Percentiles rank a stretch among this genome's conserved stretches.
phyloP scores from a whole-genome alignment of 2,113 vertebrate species.

The Thunnus thynnus region DNA sequence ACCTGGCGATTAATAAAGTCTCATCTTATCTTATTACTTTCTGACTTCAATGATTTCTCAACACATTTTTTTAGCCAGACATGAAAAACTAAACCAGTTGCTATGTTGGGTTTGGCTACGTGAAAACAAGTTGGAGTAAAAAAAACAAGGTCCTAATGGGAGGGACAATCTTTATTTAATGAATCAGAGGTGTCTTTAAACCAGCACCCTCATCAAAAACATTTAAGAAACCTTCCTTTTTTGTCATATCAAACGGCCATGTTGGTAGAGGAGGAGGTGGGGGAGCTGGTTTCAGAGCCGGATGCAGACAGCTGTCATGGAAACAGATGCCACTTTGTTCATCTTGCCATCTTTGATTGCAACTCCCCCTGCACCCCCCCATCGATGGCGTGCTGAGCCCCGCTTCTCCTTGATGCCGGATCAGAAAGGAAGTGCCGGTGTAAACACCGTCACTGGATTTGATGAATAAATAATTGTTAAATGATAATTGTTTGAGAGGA shows the following conservation, averaged over 20 bases:
- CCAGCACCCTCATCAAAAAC: neutral
- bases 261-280: conserved; percentile 10
- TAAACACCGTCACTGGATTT: neutral
- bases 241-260: neutral
- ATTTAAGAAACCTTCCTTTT: neutral
- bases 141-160: neutral
- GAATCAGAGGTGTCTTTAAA: conserved; percentile 4
- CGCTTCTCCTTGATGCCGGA: conserved; percentile 6
- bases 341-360: conserved; percentile 14
- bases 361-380: conserved; percentile 2
- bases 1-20: no score
- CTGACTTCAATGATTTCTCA: no score
- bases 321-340: conserved; percentile 57
- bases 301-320: conserved; percentile 58
- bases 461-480: neutral
- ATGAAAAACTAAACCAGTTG: neutral
- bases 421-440: neutral
- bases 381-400: neutral
- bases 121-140: neutral
- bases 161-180: neutral
- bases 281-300: conserved; percentile 17
- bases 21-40: no score
- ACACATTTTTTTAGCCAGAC: neutral
- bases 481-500: neutral
- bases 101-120: neutral